Percentiles rank a stretch among this genome's conserved stretches.
phyloP scores from a whole-genome alignment of 2,797 vertebrate species.

The Basileuterus tristriatus region DNA sequence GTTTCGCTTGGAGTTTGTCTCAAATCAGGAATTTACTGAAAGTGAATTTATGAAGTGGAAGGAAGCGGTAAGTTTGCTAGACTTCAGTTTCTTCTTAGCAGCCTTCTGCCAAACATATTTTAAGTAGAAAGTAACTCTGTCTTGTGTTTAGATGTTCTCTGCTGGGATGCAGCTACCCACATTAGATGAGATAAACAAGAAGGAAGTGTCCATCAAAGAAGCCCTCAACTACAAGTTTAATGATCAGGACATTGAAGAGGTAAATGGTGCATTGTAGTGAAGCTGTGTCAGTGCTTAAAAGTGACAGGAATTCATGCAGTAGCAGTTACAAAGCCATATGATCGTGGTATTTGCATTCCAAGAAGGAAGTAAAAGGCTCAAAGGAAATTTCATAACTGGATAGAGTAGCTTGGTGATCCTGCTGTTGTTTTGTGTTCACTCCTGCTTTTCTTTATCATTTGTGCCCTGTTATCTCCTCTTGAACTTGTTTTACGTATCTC shows the following conservation, averaged over 20 bases:
- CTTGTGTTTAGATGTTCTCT: constrained; percentile 87
- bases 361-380: not conserved
- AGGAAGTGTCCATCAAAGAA: constrained; percentile 97
- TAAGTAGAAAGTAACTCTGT: not conserved
- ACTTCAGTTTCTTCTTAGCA: not conserved
- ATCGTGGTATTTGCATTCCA: not conserved
- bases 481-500: not conserved
- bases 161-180: constrained; percentile 97
- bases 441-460: not conserved
- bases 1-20: constrained; percentile 97
- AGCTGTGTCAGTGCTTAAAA: not conserved
- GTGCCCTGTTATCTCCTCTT: not conserved
- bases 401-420: not conserved
- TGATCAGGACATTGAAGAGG: constrained; percentile 98
- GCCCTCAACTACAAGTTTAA: constrained; percentile 98
- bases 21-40: constrained; percentile 98
- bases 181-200: constrained; percentile 96
- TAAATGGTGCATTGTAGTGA: constrained; percentile 58
- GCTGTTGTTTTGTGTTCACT: not conserved
- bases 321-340: not conserved
- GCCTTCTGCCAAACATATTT: not conserved
- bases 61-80: constrained; percentile 87
- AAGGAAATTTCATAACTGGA: not conserved
- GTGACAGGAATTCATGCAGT: not conserved
- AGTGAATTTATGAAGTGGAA: constrained; percentile 99